phyloP scores from a whole-genome alignment of 1,140 invertebrate species.

The Drosophila sturtevanti region DNA sequence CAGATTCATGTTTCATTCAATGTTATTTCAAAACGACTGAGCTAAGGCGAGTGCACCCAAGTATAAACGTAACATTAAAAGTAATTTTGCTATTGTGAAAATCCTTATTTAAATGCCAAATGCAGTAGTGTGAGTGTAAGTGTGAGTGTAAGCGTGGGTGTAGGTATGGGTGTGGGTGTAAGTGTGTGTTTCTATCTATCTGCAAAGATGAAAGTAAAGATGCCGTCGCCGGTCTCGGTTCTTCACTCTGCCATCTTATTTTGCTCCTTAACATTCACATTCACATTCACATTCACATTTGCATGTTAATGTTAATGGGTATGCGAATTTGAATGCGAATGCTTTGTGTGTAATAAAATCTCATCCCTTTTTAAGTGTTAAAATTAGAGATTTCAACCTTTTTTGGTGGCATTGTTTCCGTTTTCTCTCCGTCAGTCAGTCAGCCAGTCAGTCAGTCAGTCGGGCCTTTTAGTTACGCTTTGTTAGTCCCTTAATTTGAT shows the following conservation, averaged over 20 bases:
- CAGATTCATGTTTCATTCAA: constrained; percentile 24
- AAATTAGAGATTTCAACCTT: constrained; percentile 64
- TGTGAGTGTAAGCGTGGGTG: background rate
- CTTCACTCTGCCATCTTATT: constrained; percentile 11
- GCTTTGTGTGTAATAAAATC: constrained; percentile 60
- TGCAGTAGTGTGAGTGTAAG: constrained; percentile 28
- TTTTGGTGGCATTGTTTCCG: constrained; percentile 41
- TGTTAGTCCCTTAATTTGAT: constrained; percentile 56
- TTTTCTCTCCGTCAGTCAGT: background rate
- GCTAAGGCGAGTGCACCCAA: constrained; percentile 53
- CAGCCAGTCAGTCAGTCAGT: background rate
- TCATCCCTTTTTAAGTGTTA: constrained; percentile 61
- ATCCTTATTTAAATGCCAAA: constrained; percentile 70
- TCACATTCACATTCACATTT: constrained; percentile 57
- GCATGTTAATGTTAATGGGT: constrained; percentile 68
- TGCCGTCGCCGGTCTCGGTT: constrained; percentile 8
- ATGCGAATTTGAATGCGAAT: constrained; percentile 58
- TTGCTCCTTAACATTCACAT: constrained; percentile 43
- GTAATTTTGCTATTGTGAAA: constrained; percentile 67
- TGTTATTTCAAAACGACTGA: constrained; percentile 20
- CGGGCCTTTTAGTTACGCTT: constrained; percentile 38
- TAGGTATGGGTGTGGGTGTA: background rate
- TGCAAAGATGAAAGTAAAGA: constrained; percentile 52
- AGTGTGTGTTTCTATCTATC: background rate
- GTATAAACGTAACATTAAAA: constrained; percentile 68